A percentile compares a stretch with the other conserved stretches of the same genome.
Conservation (phyloP, 2,797 vertebrate species). For the Intellagama lesueurii region DNA sequence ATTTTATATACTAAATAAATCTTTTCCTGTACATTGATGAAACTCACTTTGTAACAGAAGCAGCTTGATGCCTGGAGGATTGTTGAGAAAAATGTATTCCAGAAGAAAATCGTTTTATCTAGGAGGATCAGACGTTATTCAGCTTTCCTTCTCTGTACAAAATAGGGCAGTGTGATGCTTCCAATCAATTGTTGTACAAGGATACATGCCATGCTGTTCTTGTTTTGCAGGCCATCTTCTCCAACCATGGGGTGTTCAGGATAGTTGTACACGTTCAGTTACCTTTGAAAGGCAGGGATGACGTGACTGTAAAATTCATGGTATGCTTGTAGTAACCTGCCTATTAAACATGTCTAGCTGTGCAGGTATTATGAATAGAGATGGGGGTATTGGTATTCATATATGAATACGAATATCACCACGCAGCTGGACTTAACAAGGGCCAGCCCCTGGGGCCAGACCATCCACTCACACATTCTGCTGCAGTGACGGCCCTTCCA, state of each 20-base stretch:
- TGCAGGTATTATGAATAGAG: background rate
- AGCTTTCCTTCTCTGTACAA: background rate
- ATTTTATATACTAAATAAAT: slow-evolving; percentile 61
- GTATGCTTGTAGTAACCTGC: background rate
- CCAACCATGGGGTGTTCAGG: background rate
- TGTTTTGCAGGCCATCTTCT: background rate
- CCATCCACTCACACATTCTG: too few species aligned
- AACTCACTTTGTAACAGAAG: slow-evolving; percentile 46
- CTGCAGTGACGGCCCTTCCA: too few species aligned
- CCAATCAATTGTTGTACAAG: slow-evolving; percentile 16
- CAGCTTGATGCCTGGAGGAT: slow-evolving; percentile 13
- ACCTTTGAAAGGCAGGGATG: background rate
- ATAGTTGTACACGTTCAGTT: background rate
- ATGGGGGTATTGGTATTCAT: too few species aligned
- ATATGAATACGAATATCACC: too few species aligned
- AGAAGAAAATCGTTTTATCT: background rate
- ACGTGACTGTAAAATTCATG: background rate
- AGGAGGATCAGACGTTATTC: background rate
- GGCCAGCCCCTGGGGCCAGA: too few species aligned
- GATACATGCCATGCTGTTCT: background rate
- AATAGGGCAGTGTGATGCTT: slow-evolving; percentile 31
- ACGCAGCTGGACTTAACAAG: too few species aligned
- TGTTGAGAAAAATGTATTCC: background rate
- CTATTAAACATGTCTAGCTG: background rate
- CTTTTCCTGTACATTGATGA: slow-evolving; percentile 33